Conservation (phyloP, 1,140 invertebrate species). For the Drosophila saltans region DNA sequence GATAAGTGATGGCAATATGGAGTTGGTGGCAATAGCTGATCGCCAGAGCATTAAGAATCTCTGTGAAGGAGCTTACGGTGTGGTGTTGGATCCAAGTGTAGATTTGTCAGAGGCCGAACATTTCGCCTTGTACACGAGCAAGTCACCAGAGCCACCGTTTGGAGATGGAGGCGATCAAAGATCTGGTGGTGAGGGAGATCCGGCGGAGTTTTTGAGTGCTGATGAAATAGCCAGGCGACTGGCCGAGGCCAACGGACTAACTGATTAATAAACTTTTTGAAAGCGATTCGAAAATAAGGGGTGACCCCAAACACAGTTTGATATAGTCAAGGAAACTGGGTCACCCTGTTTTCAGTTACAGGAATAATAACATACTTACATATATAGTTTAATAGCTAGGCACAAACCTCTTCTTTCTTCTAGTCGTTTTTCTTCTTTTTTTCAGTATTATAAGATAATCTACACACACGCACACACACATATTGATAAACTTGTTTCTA, state of each 20-base stretch:
- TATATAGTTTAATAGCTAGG: conserved; percentile 10
- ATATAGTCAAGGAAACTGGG: not conserved
- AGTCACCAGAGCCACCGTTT: conserved; percentile 90
- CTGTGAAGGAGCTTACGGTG: conserved; percentile 78
- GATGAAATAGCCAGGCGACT: conserved; percentile 76
- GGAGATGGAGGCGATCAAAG: conserved; percentile 90
- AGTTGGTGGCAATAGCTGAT: conserved; percentile 81
- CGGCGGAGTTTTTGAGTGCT: conserved; percentile 84
- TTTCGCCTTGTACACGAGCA: conserved; percentile 92
- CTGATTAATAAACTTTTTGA: conserved; percentile 10
- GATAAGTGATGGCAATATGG: conserved; percentile 81
- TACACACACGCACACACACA: conserved; percentile 23
- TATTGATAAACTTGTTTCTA: conserved; percentile 32
- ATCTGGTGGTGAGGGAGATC: conserved; percentile 85
- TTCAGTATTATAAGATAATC: conserved; percentile 66
- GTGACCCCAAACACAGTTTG: not conserved
- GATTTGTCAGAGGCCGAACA: conserved; percentile 93
- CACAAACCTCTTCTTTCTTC: conserved; percentile 33
- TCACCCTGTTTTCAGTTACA: not conserved
- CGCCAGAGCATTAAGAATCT: conserved; percentile 78
- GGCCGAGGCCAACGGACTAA: conserved; percentile 71
- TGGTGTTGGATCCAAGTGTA: conserved; percentile 82
- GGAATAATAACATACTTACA: not conserved
- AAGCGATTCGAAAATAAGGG: not conserved
- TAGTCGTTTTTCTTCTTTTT: conserved; percentile 68